Percentiles rank a stretch among this genome's conserved stretches.
These are phyloP conservation scores for Scolopax bukidnonensis DNA, from an alignment of 2,797 vertebrate genomes.

Conservation along the genomic window DNA sequence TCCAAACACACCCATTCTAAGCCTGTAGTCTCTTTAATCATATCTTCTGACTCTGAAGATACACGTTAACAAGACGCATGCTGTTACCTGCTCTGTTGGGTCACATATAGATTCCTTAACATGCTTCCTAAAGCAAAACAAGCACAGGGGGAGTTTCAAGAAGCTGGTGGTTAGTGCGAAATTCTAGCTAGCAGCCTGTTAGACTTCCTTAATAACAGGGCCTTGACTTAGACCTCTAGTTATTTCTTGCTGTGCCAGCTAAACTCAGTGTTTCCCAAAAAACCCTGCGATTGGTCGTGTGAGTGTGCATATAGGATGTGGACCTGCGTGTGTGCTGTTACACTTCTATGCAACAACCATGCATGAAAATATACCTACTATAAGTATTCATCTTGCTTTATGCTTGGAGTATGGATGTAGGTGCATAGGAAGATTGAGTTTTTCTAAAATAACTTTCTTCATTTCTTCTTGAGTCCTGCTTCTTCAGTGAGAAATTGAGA, in stretches of 20 bases:
- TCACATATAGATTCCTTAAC: background rate
- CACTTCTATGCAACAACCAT: background rate
- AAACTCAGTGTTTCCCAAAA: background rate
- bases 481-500: background rate
- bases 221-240: background rate
- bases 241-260: background rate
- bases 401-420: background rate
- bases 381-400: background rate
- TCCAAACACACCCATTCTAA: background rate
- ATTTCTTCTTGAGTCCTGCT: background rate
- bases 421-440: background rate
- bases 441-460: background rate
- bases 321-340: background rate
- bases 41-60: background rate
- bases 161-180: background rate
- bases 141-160: background rate
- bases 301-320: background rate
- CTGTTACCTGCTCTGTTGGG: background rate
- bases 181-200: background rate
- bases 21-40: background rate
- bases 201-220: background rate
- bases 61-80: background rate
- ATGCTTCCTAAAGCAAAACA: background rate
- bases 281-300: accelerated
- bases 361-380: background rate